Conservation (phyloP, 2,113 vertebrate species). For the Chroicocephalus ridibundus region DNA sequence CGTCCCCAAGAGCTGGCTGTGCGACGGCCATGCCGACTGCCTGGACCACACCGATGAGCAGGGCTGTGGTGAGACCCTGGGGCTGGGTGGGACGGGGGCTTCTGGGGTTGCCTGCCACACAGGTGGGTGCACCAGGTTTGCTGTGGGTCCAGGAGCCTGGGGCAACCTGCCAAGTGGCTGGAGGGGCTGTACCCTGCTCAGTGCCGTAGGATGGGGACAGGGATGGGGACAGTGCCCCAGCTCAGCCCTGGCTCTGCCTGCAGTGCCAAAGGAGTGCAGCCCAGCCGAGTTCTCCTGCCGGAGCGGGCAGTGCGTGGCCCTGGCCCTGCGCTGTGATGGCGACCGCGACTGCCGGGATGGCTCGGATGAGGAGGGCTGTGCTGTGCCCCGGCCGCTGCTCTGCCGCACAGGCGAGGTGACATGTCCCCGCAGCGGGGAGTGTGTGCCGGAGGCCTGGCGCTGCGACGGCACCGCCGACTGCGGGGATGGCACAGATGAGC, state of each 20-base stretch:
- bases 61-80: conserved; percentile 75
- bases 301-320: conserved; percentile 83
- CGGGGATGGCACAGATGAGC: conserved; percentile 83
- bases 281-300: conserved; percentile 72
- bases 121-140: background rate
- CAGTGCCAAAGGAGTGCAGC: conserved; percentile 72
- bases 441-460: conserved; percentile 82
- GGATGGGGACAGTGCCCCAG: fast-evolving
- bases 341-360: conserved; percentile 83
- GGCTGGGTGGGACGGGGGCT: background rate
- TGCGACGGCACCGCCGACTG: conserved; percentile 89
- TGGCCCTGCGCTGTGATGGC: conserved; percentile 82
- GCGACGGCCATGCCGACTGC: conserved; percentile 86
- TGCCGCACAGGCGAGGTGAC: conserved; percentile 70
- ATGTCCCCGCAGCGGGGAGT: conserved; percentile 80
- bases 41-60: conserved; percentile 79
- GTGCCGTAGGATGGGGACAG: no score
- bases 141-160: background rate
- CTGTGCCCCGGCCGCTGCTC: conserved; percentile 23
- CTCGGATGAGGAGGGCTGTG: conserved; percentile 84
- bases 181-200: background rate
- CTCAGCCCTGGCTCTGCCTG: background rate
- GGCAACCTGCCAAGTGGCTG: background rate
- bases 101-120: background rate
- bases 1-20: conserved; percentile 81